phyloP scores from a whole-genome alignment of 2,797 vertebrate species.

The Acanthurus tractus region DNA sequence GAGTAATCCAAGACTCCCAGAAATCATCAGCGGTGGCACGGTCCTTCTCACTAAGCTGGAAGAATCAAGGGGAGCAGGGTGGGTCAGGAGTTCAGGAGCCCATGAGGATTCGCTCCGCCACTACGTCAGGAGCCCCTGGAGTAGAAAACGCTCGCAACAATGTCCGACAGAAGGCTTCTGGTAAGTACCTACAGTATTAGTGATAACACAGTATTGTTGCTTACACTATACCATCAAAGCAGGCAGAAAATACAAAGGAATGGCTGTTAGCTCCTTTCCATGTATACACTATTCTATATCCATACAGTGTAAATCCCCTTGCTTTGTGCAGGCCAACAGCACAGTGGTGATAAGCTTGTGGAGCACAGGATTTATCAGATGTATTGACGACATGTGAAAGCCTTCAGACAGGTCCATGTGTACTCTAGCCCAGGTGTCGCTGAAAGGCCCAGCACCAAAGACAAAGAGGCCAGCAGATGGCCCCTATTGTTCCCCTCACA shows the following conservation, averaged over 20 bases:
- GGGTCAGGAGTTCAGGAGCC: slow-evolving; percentile 87
- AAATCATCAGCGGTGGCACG: slow-evolving; percentile 91
- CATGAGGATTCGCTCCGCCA: slow-evolving; percentile 96
- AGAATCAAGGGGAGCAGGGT: slow-evolving; percentile 88
- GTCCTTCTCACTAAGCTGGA: slow-evolving; percentile 97
- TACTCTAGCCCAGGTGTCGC: slow-evolving; percentile 70
- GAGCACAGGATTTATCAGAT: slow-evolving; percentile 43
- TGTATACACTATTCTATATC: slow-evolving; percentile 8
- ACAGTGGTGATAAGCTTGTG: slow-evolving; percentile 44
- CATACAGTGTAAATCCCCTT: slow-evolving; percentile 21
- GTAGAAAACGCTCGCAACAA: slow-evolving; percentile 96
- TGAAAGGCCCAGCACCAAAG: slow-evolving; percentile 69
- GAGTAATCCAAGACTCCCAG: slow-evolving; percentile 90
- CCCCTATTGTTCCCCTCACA: slow-evolving; percentile 71
- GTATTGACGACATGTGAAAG: slow-evolving; percentile 59
- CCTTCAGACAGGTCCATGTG: slow-evolving; percentile 65
- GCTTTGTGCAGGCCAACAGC: slow-evolving; percentile 34
- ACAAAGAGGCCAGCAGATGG: slow-evolving; percentile 84
- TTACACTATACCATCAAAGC: slow-evolving; percentile 4
- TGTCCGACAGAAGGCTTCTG: slow-evolving; percentile 95
- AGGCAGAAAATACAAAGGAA: slow-evolving; percentile 2
- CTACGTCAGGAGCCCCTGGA: slow-evolving; percentile 95
- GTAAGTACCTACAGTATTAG: slow-evolving; percentile 77
- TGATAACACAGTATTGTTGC: neutral
- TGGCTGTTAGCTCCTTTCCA: neutral